phyloP scores from a whole-genome alignment of 2,113 vertebrate species.

The Cisticola juncidis region DNA sequence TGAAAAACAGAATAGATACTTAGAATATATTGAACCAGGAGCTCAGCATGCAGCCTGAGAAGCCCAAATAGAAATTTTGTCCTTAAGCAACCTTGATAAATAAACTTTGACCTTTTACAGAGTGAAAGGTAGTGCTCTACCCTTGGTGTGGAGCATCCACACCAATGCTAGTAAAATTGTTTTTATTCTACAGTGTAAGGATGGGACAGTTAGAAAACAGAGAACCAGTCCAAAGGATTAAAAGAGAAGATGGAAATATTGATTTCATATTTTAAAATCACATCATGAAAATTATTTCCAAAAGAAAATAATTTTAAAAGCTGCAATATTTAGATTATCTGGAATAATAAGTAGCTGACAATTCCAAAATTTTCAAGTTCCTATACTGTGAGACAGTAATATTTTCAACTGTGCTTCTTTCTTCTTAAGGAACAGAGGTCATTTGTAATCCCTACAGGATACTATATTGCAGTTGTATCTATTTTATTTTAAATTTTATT shows the following conservation, averaged over 20 bases:
- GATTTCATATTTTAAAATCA: background rate
- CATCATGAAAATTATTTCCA: background rate
- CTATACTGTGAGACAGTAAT: background rate
- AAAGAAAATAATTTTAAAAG: background rate
- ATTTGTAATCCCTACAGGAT: background rate
- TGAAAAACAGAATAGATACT: background rate
- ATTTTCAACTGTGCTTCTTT: background rate
- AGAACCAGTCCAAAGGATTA: background rate
- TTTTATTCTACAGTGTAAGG: background rate
- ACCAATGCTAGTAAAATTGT: background rate
- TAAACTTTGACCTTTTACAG: background rate
- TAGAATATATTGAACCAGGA: background rate
- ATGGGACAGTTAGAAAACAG: background rate
- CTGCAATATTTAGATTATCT: background rate
- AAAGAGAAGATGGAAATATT: background rate
- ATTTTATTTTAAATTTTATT: background rate
- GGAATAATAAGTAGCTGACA: background rate
- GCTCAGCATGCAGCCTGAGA: background rate
- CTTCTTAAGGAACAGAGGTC: background rate
- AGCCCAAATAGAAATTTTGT: background rate
- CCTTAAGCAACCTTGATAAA: background rate
- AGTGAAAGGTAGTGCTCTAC: background rate
- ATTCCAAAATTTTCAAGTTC: background rate
- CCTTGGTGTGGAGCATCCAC: background rate
- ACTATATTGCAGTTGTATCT: background rate